Base-by-base conservation (phyloP, 2,888 invertebrate genomes). In the Noctua janthina region DNA sequence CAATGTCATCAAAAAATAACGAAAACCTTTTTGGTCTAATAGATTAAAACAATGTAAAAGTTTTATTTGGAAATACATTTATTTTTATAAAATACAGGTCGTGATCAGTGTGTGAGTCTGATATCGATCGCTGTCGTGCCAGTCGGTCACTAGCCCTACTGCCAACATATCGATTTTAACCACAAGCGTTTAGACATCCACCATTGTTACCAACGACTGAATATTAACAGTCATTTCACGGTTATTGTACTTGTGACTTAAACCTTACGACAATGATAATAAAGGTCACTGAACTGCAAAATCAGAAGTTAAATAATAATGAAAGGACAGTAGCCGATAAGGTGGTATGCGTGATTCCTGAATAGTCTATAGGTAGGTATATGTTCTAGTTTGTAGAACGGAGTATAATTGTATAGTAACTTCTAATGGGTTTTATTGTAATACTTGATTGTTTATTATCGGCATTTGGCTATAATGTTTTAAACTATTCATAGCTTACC, bases 131-230 rank as follows among this genome's bases (percentile, higher is more conserved):
- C 62, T 89, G 87, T 79, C 91, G 90, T 91, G 92, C 90, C 89
- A 91, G 86, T 91, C 93, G 93, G 93, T 91, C 93, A 91, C 93
- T 92, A 91, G 92, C 92, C 92, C 88, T 90, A 89, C 89, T 83
- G 86, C 89, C 84, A 87, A 83, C 84, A 79, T 94, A 95, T 95
- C 91, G 95, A 95, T 94, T 93, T 91, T 84, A 90, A 87, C 92
- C 90, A 89, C 89, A 89, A 91, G 87, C 90, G 88, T 91, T 91
- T 84, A 87, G 87, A 90, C 88, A 84, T 85, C 68, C 64, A 83
- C 87, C 74, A 87, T 89, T 91, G 89, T 90, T 87, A 88, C 79
- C 74, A 69, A 82, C 77, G 13, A 64, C 74, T 74, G 64, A 76
- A 81, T 85, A 75, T 86, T 82, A 62, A 46, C 68, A 68, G 66